These are phyloP conservation scores for Mycalesis mineus DNA, from an alignment of 2,888 invertebrate genomes.

Conservation along the genomic window DNA sequence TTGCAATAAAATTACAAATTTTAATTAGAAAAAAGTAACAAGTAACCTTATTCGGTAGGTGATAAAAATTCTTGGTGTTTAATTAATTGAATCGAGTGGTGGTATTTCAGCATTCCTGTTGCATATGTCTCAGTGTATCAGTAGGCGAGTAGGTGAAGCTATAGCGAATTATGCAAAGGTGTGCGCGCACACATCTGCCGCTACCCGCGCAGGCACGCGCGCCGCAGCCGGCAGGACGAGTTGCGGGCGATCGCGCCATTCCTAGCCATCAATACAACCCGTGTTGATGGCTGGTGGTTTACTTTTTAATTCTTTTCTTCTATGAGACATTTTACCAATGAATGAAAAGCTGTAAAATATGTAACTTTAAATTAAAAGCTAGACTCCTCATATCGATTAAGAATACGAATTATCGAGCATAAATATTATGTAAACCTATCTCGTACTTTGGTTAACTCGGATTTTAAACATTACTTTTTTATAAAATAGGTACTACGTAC, in stretches of 20 bases:
- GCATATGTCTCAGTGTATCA: conserved; percentile 21
- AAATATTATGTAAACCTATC: too few relatives aligned
- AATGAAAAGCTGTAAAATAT: too few relatives aligned
- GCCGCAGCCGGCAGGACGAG: conserved; percentile 32
- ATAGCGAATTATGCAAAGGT: conserved; percentile 31
- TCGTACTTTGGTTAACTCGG: too few relatives aligned
- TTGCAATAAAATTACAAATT: not conserved
- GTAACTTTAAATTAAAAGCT: too few relatives aligned
- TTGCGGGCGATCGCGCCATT: conserved; percentile 24
- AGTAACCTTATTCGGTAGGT: conserved; percentile 3
- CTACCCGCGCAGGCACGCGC: conserved; percentile 41
- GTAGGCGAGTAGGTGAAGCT: conserved; percentile 25
- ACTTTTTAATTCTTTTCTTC: too few relatives aligned
- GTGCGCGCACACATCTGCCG: conserved; percentile 59
- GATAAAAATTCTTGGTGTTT: conserved; percentile 1
- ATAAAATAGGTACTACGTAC: too few relatives aligned
- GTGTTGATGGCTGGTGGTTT: too few relatives aligned
- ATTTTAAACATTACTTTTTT: too few relatives aligned
- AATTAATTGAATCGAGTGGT: not conserved
- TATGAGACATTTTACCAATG: too few relatives aligned
- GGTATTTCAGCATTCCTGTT: conserved; percentile 14
- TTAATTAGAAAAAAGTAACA: not conserved
- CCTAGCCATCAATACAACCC: too few relatives aligned
- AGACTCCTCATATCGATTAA: too few relatives aligned
- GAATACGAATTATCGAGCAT: too few relatives aligned